Percentiles rank a stretch among this genome's conserved stretches.
phyloP scores from a whole-genome alignment of 37 sponge, comb jelly and placozoan species.

The Hormiphora californensis region DNA sequence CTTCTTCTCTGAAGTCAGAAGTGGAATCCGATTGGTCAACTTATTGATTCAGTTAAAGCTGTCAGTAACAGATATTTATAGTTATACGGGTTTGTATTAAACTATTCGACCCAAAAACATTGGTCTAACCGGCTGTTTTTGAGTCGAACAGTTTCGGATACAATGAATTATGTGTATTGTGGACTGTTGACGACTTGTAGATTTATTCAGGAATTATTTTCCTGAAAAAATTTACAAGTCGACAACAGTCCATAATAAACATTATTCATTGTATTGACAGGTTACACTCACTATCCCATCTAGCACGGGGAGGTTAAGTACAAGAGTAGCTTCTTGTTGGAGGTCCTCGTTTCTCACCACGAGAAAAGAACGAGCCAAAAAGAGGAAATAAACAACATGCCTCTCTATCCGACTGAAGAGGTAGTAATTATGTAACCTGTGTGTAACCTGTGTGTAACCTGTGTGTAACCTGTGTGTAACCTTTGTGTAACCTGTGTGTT shows the following conservation, averaged over 20 bases:
- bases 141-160: too few species aligned
- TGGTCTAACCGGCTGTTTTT: too few species aligned
- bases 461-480: neutral
- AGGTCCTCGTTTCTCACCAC: constrained; percentile 59
- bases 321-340: constrained; percentile 44
- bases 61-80: too few species aligned
- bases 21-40: neutral
- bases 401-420: constrained; percentile 95
- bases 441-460: neutral
- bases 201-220: neutral
- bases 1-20: neutral
- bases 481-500: neutral
- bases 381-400: constrained; percentile 79
- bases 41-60: too few species aligned
- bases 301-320: constrained; percentile 1
- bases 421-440: constrained; percentile 1
- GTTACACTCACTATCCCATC: too few species aligned
- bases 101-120: too few species aligned
- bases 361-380: constrained; percentile 82
- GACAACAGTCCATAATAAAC: neutral
- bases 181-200: neutral
- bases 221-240: neutral
- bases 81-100: too few species aligned
- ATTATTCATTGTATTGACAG: too few species aligned
- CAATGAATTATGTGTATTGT: too few species aligned